Percentiles rank a stretch among this genome's conserved stretches.
These are phyloP conservation scores for Pygocentrus nattereri DNA, from an alignment of 2,797 vertebrate species.

Conservation along the genomic window DNA sequence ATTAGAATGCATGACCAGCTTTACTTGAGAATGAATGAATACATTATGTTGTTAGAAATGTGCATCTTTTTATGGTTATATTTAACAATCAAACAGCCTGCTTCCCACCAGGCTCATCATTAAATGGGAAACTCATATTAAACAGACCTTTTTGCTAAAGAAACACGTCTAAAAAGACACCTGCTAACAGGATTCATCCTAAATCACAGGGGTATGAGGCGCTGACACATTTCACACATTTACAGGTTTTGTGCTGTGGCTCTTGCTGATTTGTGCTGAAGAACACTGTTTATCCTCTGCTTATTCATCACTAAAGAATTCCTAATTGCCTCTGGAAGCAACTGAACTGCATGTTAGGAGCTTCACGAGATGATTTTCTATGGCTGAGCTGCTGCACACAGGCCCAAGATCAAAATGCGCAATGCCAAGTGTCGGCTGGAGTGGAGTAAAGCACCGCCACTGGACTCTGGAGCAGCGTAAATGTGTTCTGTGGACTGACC, in stretches of 20 bases:
- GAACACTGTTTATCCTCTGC: too few species aligned
- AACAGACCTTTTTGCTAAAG: neutral
- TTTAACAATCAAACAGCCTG: neutral
- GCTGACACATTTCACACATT: neutral
- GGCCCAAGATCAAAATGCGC: too few species aligned
- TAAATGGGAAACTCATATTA: neutral
- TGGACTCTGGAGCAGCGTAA: too few species aligned
- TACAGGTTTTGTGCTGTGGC: neutral
- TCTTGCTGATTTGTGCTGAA: neutral
- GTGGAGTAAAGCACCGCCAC: too few species aligned
- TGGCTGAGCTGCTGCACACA: too few species aligned
- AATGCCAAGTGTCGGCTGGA: too few species aligned
- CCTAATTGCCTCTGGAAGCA: too few species aligned
- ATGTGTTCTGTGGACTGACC: too few species aligned
- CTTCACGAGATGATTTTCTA: too few species aligned
- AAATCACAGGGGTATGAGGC: neutral
- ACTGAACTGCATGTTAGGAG: too few species aligned
- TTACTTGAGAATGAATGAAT: slow-evolving; percentile 66
- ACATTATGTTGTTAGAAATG: slow-evolving; percentile 47
- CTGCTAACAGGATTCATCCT: too few species aligned
- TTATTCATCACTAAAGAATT: too few species aligned
- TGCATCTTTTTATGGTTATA: slow-evolving; percentile 5
- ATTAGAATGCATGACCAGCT: slow-evolving; percentile 67
- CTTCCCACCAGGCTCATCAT: neutral
- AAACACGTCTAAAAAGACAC: neutral